phyloP scores from a whole-genome alignment of 1,140 invertebrate genomes.

The Neodiprion virginianus region DNA sequence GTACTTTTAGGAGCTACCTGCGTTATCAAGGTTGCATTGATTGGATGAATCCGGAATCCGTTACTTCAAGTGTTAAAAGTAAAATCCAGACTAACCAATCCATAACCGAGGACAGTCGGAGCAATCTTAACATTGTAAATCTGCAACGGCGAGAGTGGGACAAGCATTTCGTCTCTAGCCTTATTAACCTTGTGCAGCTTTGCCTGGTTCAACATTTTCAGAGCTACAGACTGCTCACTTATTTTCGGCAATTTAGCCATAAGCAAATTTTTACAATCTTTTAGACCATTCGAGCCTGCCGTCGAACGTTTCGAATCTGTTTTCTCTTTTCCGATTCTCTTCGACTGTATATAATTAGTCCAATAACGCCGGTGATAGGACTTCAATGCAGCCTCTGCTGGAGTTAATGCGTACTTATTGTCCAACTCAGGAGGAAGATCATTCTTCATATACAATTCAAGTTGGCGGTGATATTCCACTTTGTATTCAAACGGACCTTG shows the following conservation, averaged over 20 bases:
- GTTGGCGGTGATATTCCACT: too few relatives aligned
- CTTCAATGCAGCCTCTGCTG: neutral
- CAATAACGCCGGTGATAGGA: conserved; percentile 9
- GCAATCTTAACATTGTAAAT: conserved; percentile 45
- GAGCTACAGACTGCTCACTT: neutral
- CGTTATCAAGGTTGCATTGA: conserved; percentile 1
- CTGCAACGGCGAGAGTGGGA: conserved; percentile 46
- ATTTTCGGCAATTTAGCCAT: neutral
- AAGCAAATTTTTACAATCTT: neutral
- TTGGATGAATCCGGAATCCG: neutral
- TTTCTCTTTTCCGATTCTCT: conserved; percentile 1
- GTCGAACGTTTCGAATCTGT: neutral
- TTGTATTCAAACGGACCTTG: neutral
- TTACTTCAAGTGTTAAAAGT: neutral
- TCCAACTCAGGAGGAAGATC: too few relatives aligned
- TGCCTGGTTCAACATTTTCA: neutral
- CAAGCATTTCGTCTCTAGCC: conserved; percentile 25
- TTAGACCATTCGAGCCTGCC: neutral
- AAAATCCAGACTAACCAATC: conserved; percentile 34
- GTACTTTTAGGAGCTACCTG: conserved; percentile 33
- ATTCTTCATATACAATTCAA: too few relatives aligned
- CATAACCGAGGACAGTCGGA: conserved; percentile 40
- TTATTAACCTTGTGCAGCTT: neutral
- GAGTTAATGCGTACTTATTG: neutral
- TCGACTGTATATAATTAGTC: conserved; percentile 17